Evolutionary conservation across 2,113 vertebrate species (phyloP).

Genomic region (Malurus melanocephalus): DNA sequence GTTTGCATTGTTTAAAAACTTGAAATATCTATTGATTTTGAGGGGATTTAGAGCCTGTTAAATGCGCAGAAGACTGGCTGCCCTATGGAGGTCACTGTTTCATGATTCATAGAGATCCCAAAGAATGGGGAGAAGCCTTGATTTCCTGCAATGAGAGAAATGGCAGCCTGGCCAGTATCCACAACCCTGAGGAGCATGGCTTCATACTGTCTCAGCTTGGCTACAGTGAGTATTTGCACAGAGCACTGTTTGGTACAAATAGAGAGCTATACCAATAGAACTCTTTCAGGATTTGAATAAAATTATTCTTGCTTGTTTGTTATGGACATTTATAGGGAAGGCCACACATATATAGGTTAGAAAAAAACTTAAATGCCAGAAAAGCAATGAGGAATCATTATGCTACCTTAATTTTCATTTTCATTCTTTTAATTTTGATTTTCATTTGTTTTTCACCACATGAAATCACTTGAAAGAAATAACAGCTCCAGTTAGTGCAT

Average conservation of each 20-base stretch:
- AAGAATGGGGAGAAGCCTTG: conserved; percentile 80
- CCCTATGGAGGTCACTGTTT: conserved; percentile 85
- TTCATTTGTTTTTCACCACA: neutral
- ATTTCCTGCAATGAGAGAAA: conserved; percentile 79
- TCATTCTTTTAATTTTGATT: neutral
- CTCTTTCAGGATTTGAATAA: neutral
- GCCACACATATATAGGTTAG: neutral
- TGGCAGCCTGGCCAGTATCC: conserved; percentile 82
- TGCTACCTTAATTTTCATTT: neutral
- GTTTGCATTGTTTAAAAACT: neutral
- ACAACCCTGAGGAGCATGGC: conserved; percentile 85
- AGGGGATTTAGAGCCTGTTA: conserved; percentile 67
- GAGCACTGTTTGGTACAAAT: neutral
- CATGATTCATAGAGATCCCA: conserved; percentile 71
- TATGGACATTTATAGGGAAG: neutral
- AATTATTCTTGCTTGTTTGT: neutral
- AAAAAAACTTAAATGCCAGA: neutral
- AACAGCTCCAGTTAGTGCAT: neutral
- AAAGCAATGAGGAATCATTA: neutral
- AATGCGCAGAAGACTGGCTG: conserved; percentile 82
- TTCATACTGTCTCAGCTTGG: conserved; percentile 86
- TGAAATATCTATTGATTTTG: neutral
- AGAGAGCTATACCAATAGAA: neutral
- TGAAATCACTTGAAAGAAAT: neutral
- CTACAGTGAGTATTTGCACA: conserved; percentile 77